Evolutionary conservation across 2,888 invertebrate species (phyloP).

Genomic region (Pediacus dermestoides): DNA sequence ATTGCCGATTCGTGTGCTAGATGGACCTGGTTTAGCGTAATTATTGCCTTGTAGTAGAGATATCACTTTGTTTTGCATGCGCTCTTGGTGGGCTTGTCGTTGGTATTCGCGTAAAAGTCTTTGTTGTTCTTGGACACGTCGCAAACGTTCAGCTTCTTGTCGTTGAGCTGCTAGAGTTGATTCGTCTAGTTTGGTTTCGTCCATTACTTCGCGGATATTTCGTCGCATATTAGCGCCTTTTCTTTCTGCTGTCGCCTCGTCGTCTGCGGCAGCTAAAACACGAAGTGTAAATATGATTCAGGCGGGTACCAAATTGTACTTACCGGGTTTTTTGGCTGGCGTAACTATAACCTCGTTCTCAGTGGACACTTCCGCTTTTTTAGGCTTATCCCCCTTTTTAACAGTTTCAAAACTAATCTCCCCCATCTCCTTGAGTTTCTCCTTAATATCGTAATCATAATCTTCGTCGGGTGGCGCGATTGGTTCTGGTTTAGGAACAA

Average conservation of each 20-base stretch:
- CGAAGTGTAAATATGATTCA: constrained; percentile 5
- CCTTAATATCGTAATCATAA: constrained; percentile 59
- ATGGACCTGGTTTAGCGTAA: constrained; percentile 42
- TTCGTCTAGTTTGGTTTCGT: constrained; percentile 88
- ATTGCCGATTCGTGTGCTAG: constrained; percentile 40
- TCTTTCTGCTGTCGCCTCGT: constrained; percentile 34
- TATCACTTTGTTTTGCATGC: constrained; percentile 67
- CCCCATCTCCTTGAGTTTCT: constrained; percentile 63
- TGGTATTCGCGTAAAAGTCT: constrained; percentile 78
- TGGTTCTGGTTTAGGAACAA: constrained; percentile 12
- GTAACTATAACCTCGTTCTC: constrained; percentile 80
- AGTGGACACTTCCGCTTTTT: constrained; percentile 48
- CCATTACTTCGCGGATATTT: constrained; percentile 90
- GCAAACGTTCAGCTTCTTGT: constrained; percentile 85
- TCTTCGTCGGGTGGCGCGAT: constrained; percentile 37
- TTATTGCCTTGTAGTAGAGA: constrained; percentile 68
- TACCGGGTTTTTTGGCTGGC: constrained; percentile 49
- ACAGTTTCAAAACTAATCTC: constrained; percentile 51
- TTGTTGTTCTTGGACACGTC: constrained; percentile 82
- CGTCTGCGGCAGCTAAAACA: constrained; percentile 34
- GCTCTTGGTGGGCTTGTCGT: constrained; percentile 72
- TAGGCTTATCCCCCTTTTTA: constrained; percentile 48
- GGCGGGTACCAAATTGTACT: constrained; percentile 3
- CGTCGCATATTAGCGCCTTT: constrained; percentile 64
- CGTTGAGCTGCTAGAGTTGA: constrained; percentile 89